Percentiles rank a stretch among this genome's conserved stretches.
These are phyloP conservation scores for Megamerina dolium DNA, from an alignment of 2,888 invertebrate species.

Conservation along the genomic window DNA sequence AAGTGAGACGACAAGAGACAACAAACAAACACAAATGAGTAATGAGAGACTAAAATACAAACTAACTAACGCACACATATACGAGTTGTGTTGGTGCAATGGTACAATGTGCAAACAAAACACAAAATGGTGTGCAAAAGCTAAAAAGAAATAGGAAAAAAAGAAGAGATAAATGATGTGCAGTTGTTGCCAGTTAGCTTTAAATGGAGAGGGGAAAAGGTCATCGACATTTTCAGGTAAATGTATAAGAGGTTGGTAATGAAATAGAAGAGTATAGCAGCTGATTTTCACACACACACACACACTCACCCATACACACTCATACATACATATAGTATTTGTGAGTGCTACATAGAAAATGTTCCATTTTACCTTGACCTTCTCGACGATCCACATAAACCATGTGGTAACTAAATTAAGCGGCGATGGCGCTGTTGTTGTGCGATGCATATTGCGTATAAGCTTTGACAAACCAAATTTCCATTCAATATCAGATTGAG, in stretches of 20 bases:
- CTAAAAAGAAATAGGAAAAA: neutral
- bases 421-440: slow-evolving; percentile 95
- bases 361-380: slow-evolving; percentile 64
- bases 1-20: slow-evolving; percentile 26
- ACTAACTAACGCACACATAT: too few species aligned
- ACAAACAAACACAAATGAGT: slow-evolving; percentile 21
- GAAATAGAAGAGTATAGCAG: slow-evolving; percentile 25
- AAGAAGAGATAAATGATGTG: neutral
- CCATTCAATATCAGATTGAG: slow-evolving; percentile 99
- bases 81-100: too few species aligned
- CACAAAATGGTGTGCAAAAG: slow-evolving; percentile 7
- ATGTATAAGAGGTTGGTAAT: too few species aligned
- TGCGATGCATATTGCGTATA: slow-evolving; percentile 96
- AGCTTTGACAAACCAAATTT: slow-evolving; percentile 98
- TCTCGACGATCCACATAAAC: slow-evolving; percentile 77
- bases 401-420: slow-evolving; percentile 94
- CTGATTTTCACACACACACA: slow-evolving; percentile 32
- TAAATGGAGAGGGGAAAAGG: slow-evolving; percentile 48
- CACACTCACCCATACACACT: too few species aligned
- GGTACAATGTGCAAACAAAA: slow-evolving; percentile 18
- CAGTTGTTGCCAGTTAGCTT: slow-evolving; percentile 44
- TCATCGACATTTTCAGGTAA: slow-evolving; percentile 22
- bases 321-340: too few species aligned
- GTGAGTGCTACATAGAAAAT: too few species aligned
- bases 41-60: slow-evolving; percentile 25